Evolutionary conservation across 2,888 invertebrate genomes (phyloP), one percentile per base, ranked within the genome.

Genomic region (Oscheius sp.): DNA sequence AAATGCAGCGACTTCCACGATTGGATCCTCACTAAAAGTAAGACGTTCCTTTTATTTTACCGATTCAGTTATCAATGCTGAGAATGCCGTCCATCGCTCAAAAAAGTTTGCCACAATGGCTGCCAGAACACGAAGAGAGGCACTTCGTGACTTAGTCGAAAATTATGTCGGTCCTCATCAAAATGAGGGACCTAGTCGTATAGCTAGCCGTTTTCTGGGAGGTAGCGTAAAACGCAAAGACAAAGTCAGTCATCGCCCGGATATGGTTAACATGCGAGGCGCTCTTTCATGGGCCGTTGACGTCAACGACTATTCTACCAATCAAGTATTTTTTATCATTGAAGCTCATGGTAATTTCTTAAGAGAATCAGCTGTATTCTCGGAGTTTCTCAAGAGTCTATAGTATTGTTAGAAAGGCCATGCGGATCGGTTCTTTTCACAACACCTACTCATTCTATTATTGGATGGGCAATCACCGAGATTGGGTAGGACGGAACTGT

Each of bases 31-130:
- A 93, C 95, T 67, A 96, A 96, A 91, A 88, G 90, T 90, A 83
- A n/a, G n/a, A n/a, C n/a, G n/a, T n/a, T n/a, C n/a, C n/a, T n/a
- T n/a, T n/a, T n/a, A n/a, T n/a, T n/a, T n/a, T n/a, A n/a, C n/a
- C n/a, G n/a, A n/a, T 86, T 14, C 83, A 90, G 92, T 94, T 44
- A 94, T 96, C 75, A 96, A 96, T 87, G 95, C 94, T 26, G 95
- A 96, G 87, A 95, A 95, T 88, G 95, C 95, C 12, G 95, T 95
- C 12, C 94, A 95, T 86, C 91, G 93, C 81, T 94, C 95, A 49
- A 94, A 95, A 85, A 96, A 96, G 88, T 96, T 96, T 88, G 93
- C 93, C 63, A 94, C 94, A 54, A 95, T 96, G 95, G 95, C 95
- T 12, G 94, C 93, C 9, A 90, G 96, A 81, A 96, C 96, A 45